Conservation (phyloP, 2,888 invertebrate species). For the Belgica antarctica region DNA sequence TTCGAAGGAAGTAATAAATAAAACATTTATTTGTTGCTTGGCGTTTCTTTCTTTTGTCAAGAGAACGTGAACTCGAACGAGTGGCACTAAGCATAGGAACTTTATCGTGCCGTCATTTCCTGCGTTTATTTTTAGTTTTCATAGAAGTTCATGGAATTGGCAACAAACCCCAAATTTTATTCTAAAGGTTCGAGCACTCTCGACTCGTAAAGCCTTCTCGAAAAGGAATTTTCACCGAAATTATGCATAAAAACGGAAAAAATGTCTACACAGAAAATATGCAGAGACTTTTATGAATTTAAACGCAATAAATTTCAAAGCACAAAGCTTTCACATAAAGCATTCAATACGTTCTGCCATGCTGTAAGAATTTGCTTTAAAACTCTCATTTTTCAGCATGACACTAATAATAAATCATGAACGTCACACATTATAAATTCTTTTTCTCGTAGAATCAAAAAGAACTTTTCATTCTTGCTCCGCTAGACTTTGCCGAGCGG, state of each 20-base stretch:
- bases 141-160: neutral
- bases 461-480: constrained; percentile 2
- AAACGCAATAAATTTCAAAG: constrained; percentile 15
- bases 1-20: neutral
- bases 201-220: no score
- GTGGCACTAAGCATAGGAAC: neutral
- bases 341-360: constrained; percentile 20
- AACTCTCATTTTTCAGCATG: constrained; percentile 40
- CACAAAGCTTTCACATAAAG: neutral
- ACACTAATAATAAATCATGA: constrained; percentile 39
- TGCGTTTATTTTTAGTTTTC: constrained; percentile 25
- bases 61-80: neutral
- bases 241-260: neutral
- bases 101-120: no score
- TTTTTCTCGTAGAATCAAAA: neutral
- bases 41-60: neutral
- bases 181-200: no score
- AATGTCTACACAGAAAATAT: neutral
- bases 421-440: constrained; percentile 42
- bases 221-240: no score
- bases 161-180: neutral
- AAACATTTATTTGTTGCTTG: neutral
- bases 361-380: constrained; percentile 32
- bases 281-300: constrained; percentile 8
- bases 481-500: neutral